Evolutionary conservation across 2,888 invertebrate genomes (phyloP).

Genomic region (Tiliacea citrago): DNA sequence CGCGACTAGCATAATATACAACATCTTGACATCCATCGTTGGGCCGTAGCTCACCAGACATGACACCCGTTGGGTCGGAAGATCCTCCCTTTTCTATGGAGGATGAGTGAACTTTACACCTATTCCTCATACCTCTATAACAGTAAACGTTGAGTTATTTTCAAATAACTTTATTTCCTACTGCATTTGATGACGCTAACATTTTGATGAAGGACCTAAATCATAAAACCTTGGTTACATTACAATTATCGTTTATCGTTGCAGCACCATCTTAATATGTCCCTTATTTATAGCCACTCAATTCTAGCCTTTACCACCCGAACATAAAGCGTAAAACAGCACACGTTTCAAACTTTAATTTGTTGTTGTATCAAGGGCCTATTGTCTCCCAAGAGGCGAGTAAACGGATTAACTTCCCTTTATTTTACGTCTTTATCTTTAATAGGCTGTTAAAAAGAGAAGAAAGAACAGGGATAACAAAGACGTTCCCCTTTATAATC

Average conservation of each 20-base stretch:
- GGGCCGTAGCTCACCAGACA: too few relatives aligned
- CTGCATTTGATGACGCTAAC: constrained; percentile 13
- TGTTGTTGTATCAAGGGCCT: constrained; percentile 38
- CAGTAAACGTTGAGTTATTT: neutral
- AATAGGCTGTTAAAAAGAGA: constrained; percentile 65
- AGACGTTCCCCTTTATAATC: constrained; percentile 61
- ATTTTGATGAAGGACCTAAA: constrained; percentile 42
- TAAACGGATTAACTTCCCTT: constrained; percentile 65
- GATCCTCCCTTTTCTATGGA: too few relatives aligned
- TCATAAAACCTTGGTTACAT: constrained; percentile 53
- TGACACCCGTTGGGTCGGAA: too few relatives aligned
- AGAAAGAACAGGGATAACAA: constrained; percentile 57
- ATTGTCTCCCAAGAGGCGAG: constrained; percentile 55
- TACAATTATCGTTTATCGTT: constrained; percentile 58
- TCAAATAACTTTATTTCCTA: neutral
- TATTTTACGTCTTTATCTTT: constrained; percentile 64
- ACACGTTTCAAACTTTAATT: constrained; percentile 35
- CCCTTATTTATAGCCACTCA: constrained; percentile 7
- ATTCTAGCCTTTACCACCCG: constrained; percentile 21
- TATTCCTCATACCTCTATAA: too few relatives aligned
- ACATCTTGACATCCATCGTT: too few relatives aligned
- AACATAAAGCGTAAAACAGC: constrained; percentile 37
- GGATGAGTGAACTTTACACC: too few relatives aligned
- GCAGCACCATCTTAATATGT: constrained; percentile 39
- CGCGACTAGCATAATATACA: too few relatives aligned